Evolutionary conservation across 2,113 vertebrate species (phyloP).

Genomic region (Coreoperca whiteheadi): DNA sequence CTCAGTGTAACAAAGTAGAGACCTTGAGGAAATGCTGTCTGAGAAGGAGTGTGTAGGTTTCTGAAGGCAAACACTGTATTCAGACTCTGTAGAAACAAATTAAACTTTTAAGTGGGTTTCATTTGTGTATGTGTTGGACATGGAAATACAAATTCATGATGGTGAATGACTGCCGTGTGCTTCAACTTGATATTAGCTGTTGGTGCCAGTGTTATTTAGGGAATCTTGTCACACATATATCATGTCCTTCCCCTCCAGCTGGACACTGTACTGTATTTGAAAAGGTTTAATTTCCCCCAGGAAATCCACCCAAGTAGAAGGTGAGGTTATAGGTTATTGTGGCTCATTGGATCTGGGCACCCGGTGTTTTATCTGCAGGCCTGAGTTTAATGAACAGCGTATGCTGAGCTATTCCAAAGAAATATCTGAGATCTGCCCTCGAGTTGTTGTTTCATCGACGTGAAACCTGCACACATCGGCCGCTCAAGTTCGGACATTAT

Average conservation of each 20-base stretch:
- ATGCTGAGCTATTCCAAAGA: background rate
- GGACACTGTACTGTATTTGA: background rate
- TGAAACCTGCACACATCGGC: background rate
- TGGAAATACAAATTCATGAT: conserved; percentile 3
- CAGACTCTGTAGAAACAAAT: conserved; percentile 9
- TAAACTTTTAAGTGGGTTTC: conserved; percentile 6
- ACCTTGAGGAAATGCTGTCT: conserved; percentile 65
- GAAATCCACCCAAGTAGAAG: conserved; percentile 13
- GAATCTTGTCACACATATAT: background rate
- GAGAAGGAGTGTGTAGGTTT: conserved; percentile 42
- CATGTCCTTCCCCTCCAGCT: background rate
- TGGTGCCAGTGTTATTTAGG: background rate
- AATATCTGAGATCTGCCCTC: background rate
- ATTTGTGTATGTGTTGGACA: background rate
- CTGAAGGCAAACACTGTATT: conserved; percentile 26
- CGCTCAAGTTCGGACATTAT: background rate
- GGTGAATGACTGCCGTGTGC: background rate
- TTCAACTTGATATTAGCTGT: background rate
- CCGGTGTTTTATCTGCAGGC: background rate
- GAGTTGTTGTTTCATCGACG: background rate
- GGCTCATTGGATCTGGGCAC: background rate
- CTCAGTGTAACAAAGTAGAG: conserved; percentile 50
- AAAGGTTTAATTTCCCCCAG: conserved; percentile 22
- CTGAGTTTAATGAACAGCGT: conserved; percentile 1
- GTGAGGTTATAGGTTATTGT: background rate